Evolutionary conservation across 2,113 vertebrate genomes (phyloP), one percentile per base, ranked within the genome.

Genomic region (Numenius arquata): DNA sequence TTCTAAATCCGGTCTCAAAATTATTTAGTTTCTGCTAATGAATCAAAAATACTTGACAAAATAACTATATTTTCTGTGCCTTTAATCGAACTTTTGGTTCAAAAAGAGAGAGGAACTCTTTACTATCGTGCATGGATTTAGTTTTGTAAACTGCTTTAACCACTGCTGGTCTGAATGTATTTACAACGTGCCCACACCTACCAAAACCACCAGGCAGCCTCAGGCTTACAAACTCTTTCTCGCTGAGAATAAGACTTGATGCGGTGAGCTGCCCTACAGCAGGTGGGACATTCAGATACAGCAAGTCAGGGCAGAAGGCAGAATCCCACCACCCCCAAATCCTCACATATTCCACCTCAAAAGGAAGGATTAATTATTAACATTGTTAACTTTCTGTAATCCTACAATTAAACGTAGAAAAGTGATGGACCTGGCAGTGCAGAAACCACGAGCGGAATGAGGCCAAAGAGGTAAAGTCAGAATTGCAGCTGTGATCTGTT

Each of bases 181-280:
- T 75, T 58, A 26, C 38, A 74, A 27, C 0, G 0, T 13, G 30
- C 23, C 21, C 11, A n/a, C 23, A n/a, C 5, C 4, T 1, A 3
- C 27, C 6, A 1, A 58, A 77, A 84, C 13, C 3, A 11, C 17
- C 1, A 5, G 43, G 50, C 34, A 62, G 52, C 52, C 34, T 71
- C 19, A 4, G 23, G 29, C 21, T 53, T 6, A 12, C 38, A 53
- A 55, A 52, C 9, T 23, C 17, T 5, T 71, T 19, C 41, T 45
- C 21, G 19, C 67, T 26, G 19, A n/a, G 50, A 76, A 5, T 3
- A 30, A n/a, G 30, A 6, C 25, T 23, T 50, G 47, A 5, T 7
- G 6, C 11, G 15, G 26, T 11, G 53, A 73, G 26, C 16, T 6
- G 47, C 16, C 2, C 41, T 25, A 29, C 34, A 23, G 43, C 48